phyloP scores from a whole-genome alignment of 2,888 invertebrate genomes.

The Chloroclysta siterata region DNA sequence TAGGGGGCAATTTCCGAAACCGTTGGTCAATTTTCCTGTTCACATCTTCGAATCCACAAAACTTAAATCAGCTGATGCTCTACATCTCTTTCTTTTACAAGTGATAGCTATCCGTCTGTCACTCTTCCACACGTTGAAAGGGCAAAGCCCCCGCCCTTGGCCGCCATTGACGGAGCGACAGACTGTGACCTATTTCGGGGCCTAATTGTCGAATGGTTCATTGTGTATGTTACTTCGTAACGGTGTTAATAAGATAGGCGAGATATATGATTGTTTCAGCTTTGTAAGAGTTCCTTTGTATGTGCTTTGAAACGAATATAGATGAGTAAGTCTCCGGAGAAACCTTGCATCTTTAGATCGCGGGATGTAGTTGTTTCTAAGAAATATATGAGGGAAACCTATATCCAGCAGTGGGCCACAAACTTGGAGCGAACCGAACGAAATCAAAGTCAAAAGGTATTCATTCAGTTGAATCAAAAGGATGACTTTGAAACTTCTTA shows the following conservation, averaged over 20 bases:
- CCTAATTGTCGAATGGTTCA: constrained; percentile 47
- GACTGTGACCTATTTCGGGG: constrained; percentile 61
- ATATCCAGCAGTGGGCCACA: no score
- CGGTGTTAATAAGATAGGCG: constrained; percentile 8
- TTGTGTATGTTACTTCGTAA: constrained; percentile 20
- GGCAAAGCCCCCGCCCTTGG: constrained; percentile 66
- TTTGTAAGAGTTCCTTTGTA: not conserved
- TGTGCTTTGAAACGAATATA: not conserved
- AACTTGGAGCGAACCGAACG: no score
- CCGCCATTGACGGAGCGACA: constrained; percentile 54
- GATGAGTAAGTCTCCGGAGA: no score
- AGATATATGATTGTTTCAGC: not conserved
- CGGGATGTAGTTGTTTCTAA: no score
- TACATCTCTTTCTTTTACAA: constrained; percentile 42
- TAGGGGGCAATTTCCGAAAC: constrained; percentile 16
- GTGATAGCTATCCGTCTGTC: constrained; percentile 39
- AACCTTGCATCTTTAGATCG: no score
- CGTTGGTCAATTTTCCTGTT: constrained; percentile 18
- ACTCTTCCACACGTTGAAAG: constrained; percentile 44
- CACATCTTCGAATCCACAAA: constrained; percentile 15
- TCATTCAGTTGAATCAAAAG: no score
- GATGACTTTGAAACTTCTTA: no score
- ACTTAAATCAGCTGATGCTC: constrained; percentile 45
- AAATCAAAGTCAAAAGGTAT: no score
- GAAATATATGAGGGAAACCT: no score